These are phyloP conservation scores for Entomobrya multifasciata DNA, from an alignment of 2,888 invertebrate genomes.

Conservation along the genomic window DNA sequence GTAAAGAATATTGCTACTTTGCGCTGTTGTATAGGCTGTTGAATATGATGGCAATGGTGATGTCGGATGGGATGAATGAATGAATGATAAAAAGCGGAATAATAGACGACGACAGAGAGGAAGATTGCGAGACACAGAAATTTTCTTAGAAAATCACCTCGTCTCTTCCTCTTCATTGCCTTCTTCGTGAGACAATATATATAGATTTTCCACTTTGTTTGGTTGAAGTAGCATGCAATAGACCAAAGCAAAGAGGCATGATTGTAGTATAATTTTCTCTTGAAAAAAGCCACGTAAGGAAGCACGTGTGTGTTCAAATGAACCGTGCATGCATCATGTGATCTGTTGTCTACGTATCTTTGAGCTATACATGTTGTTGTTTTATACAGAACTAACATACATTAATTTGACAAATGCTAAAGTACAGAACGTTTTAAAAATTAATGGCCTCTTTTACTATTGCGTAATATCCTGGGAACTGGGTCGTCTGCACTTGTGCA, in stretches of 20 bases:
- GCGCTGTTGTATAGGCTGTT: background rate
- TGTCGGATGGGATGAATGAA: constrained; percentile 51
- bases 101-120: background rate
- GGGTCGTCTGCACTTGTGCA: no score
- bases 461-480: no score
- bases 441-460: constrained; percentile 3
- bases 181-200: background rate
- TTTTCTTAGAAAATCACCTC: constrained; percentile 60
- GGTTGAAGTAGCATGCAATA: constrained; percentile 7
- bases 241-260: background rate
- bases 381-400: background rate
- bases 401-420: constrained; percentile 57
- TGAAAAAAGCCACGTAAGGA: no score
- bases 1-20: background rate
- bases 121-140: constrained; percentile 59
- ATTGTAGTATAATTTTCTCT: no score
- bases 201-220: background rate
- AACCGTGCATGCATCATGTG: no score
- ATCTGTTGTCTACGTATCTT: no score
- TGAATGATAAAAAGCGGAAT: constrained; percentile 52
- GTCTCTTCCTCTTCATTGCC: constrained; percentile 38
- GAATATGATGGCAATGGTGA: background rate
- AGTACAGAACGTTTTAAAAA: constrained; percentile 13
- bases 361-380: background rate
- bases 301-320: no score